These are phyloP conservation scores for Ceyx erithaca DNA, from an alignment of 2,797 vertebrate genomes.

Conservation along the genomic window DNA sequence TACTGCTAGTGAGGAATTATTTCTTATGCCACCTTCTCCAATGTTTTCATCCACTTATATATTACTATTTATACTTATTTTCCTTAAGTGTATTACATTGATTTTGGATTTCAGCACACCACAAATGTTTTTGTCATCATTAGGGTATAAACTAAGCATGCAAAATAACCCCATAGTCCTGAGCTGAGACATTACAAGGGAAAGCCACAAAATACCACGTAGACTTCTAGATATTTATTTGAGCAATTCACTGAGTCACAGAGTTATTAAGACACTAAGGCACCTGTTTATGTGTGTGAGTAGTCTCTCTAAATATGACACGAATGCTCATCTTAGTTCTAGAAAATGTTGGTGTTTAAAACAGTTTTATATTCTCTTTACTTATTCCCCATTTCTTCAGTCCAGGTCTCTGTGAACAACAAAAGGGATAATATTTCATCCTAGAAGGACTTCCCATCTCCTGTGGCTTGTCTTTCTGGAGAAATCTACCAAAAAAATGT, in stretches of 20 bases:
- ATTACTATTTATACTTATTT: conserved; percentile 2
- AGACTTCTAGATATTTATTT: not conserved
- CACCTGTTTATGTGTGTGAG: not conserved
- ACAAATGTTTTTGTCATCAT: not conserved
- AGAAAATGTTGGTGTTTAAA: not conserved
- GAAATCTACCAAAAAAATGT: not conserved
- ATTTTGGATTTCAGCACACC: not conserved
- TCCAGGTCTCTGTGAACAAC: not conserved
- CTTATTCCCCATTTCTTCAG: not conserved
- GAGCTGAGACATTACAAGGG: not conserved
- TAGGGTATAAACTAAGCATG: not conserved
- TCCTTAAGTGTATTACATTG: not conserved
- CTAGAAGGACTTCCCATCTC: not conserved
- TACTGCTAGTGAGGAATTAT: not conserved
- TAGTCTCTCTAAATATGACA: not conserved
- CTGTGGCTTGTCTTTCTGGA: not conserved
- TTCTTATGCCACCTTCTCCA: not conserved
- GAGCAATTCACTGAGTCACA: not conserved
- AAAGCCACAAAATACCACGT: not conserved
- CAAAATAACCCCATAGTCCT: not conserved
- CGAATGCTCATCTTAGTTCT: not conserved
- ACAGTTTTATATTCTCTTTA: not conserved
- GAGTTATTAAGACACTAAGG: not conserved
- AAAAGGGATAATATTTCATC: not conserved
- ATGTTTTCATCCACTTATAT: not conserved